Percentiles rank a stretch among this genome's conserved stretches.
Evolutionary conservation across 23 tunicate species (phyloP).

Genomic region (Oikopleura albicans): DNA sequence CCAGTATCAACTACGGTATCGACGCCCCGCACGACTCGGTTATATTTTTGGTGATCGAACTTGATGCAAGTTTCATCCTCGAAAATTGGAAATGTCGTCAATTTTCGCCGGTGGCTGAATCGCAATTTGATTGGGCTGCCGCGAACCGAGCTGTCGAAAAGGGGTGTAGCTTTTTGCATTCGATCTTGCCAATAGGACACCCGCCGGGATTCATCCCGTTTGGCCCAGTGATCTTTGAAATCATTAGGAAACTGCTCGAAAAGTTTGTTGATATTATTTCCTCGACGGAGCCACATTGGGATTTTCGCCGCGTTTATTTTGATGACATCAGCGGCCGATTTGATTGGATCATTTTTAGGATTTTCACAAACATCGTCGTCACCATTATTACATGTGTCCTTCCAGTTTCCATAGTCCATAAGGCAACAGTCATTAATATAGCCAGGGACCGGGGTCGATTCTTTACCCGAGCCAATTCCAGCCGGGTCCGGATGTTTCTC

Average conservation of each 20-base stretch:
- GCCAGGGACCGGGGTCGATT: conserved; percentile 7
- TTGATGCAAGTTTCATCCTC: neutral
- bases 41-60: neutral
- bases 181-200: neutral
- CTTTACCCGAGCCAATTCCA: conserved; percentile 3
- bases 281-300: neutral
- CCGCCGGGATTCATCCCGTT: neutral
- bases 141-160: neutral
- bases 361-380: neutral
- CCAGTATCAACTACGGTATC: neutral
- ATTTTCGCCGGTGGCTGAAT: neutral
- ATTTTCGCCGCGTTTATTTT: neutral
- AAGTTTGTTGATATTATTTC: neutral
- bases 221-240: neutral
- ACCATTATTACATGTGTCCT: neutral
- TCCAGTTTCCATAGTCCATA: neutral
- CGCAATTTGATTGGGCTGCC: neutral
- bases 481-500: neutral
- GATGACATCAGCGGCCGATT: neutral
- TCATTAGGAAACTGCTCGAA: neutral
- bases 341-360: conserved; percentile 1
- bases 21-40: neutral
- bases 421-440: neutral
- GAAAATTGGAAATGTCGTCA: neutral
- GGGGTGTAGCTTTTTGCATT: neutral